Base-by-base conservation (phyloP, 1,140 invertebrate genomes). In the Drosophila miranda region DNA sequence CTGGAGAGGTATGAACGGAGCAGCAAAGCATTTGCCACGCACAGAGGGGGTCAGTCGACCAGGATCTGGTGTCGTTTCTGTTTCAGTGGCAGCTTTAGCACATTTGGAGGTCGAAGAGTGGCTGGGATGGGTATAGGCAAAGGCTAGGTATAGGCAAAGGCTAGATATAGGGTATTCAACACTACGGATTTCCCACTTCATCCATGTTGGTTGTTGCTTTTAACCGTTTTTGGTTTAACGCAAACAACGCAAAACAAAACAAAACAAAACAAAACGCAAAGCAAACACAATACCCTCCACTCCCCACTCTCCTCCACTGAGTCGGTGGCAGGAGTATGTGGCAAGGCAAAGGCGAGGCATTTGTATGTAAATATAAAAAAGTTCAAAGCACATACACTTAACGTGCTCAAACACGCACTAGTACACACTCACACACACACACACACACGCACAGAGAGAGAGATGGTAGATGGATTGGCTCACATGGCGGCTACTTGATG, bases 351-450 rank as follows among this genome's bases (percentile, higher is more conserved):
- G 30, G 11, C 16, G 9, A 51, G 26, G 28, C 62, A 72, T 72
- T 75, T 79, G 75, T 84, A 75, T 84, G 75, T 62, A 79, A 83
- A 83, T 84, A 75, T 83, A 62, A 77, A 84, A 30, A 86, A 84
- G 77, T 86, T 86, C 78, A 86, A 86, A 86, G 81, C 82, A 86
- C 69, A 87, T 56, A 78, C 78, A 87, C 77, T 81, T 87, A 87
- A 63, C 69, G 74, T 75, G 54, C 74, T 81, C 61, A 81, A 80
- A 86, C 73, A 84, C 38, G 55, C 67, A 79, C 72, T 48, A 69
- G 50, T 11, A 60, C 52, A 70, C 69, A 64, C 53, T 46, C 41
- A 59, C 50, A 42, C 19, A 52, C 41, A 46, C 43, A 43, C 28
- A 46, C n/a, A 19, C 42, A 48, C 14, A 55, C 49, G 34, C 34